These are phyloP conservation scores for Melitaea athalia DNA, from an alignment of 2,888 invertebrate species.

Conservation along the genomic window DNA sequence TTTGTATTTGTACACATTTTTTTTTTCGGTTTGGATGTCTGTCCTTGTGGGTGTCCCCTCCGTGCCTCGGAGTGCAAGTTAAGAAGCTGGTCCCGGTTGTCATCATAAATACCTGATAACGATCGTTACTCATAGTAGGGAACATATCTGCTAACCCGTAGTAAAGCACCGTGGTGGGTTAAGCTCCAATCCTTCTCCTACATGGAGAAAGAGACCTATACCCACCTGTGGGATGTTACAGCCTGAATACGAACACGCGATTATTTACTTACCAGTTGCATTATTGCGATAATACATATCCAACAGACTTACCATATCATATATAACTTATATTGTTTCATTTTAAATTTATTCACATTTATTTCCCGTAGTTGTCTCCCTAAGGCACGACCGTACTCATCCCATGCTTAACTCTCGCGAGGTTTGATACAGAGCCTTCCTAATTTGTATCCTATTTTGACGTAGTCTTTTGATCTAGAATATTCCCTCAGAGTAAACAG, in stretches of 20 bases:
- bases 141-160: no score
- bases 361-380: slow-evolving; percentile 34
- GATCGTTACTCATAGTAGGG: no score
- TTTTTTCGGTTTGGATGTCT: no score
- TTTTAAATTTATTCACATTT: slow-evolving; percentile 27
- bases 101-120: no score
- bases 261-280: not conserved
- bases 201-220: no score
- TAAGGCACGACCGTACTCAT: slow-evolving; percentile 40
- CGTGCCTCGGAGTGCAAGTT: no score
- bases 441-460: slow-evolving; percentile 40
- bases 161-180: no score
- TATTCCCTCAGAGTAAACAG: slow-evolving; percentile 26
- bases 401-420: slow-evolving; percentile 32
- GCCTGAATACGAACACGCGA: not conserved
- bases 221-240: no score
- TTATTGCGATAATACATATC: not conserved
- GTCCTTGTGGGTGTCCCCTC: no score
- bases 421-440: slow-evolving; percentile 35
- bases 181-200: no score
- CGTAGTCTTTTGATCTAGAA: slow-evolving; percentile 36
- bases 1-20: no score
- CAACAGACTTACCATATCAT: not conserved
- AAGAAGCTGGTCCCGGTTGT: no score
- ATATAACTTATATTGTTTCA: slow-evolving; percentile 14